Percentiles rank a stretch among this genome's conserved stretches.
These are phyloP conservation scores for Choristoneura fumiferana DNA, from an alignment of 1,140 invertebrate species.

Conservation along the genomic window DNA sequence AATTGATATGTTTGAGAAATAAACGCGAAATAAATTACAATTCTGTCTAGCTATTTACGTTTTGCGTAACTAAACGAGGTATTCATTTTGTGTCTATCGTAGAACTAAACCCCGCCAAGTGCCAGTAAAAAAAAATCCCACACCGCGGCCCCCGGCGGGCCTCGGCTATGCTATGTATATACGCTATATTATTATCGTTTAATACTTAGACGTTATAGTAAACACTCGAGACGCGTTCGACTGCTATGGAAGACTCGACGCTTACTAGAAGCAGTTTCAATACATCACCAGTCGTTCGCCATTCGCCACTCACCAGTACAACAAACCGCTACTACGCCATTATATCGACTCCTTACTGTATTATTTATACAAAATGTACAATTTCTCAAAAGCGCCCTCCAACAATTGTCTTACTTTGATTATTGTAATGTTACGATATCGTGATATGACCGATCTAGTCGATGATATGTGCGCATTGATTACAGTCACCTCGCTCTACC, in stretches of 20 bases:
- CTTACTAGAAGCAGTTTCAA: conserved; percentile 74
- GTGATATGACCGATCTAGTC: conserved; percentile 31
- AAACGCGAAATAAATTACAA: conserved; percentile 71
- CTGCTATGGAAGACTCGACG: conserved; percentile 77
- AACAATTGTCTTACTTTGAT: conserved; percentile 48
- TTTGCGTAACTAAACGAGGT: conserved; percentile 74
- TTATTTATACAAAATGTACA: conserved; percentile 76
- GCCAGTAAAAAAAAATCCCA: conserved; percentile 42
- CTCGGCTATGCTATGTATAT: conserved; percentile 65
- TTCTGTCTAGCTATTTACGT: conserved; percentile 62
- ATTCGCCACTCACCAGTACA: conserved; percentile 44
- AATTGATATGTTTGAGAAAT: conserved; percentile 76
- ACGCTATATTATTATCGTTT: conserved; percentile 75
- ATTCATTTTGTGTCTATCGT: conserved; percentile 72
- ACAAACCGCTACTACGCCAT: conserved; percentile 56
- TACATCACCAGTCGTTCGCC: conserved; percentile 67
- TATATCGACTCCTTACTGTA: conserved; percentile 68
- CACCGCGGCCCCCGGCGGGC: conserved; percentile 39
- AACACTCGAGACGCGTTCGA: conserved; percentile 62
- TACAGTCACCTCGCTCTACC: conserved; percentile 34
- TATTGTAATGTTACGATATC: conserved; percentile 37
- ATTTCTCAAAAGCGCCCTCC: conserved; percentile 63
- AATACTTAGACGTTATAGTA: conserved; percentile 74
- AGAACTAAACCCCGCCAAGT: conserved; percentile 55
- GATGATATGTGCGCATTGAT: conserved; percentile 30